A percentile compares a stretch with the other conserved stretches of the same genome.
These are phyloP conservation scores for Caenorhabditis sp. DNA, from an alignment of 2,888 invertebrate genomes.

Conservation along the genomic window DNA sequence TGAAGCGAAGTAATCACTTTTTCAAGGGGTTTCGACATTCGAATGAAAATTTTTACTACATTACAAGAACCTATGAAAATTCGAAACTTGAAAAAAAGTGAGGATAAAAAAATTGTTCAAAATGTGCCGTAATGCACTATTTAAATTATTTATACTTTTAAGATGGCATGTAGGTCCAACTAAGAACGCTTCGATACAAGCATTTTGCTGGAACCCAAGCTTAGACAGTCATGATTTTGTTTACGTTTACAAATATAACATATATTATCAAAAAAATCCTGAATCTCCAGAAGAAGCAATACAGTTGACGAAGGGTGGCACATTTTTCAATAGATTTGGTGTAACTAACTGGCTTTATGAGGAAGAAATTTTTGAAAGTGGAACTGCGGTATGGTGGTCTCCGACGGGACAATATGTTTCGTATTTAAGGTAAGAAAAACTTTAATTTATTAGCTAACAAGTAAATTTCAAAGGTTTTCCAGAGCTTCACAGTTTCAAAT, in stretches of 20 bases:
- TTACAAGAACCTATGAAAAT: neutral
- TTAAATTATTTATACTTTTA: too few relatives aligned
- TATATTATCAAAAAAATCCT: slow-evolving; percentile 73
- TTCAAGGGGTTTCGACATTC: slow-evolving; percentile 69
- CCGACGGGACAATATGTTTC: slow-evolving; percentile 71
- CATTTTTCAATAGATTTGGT: slow-evolving; percentile 67
- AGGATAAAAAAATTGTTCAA: too few relatives aligned
- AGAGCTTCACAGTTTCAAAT: too few relatives aligned
- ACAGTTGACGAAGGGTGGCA: slow-evolving; percentile 65
- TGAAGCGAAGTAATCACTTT: too few relatives aligned
- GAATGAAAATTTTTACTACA: slow-evolving; percentile 50
- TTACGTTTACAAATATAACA: slow-evolving; percentile 65
- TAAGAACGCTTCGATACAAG: slow-evolving; percentile 62
- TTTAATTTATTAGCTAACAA: neutral
- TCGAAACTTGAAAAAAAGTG: neutral
- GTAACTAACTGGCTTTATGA: slow-evolving; percentile 74
- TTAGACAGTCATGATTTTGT: slow-evolving; percentile 65
- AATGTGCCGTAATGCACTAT: too few relatives aligned
- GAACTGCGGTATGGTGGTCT: slow-evolving; percentile 77
- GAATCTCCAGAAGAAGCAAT: slow-evolving; percentile 64
- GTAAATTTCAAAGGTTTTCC: too few relatives aligned
- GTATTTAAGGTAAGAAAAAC: slow-evolving; percentile 51
- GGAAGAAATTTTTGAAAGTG: slow-evolving; percentile 73
- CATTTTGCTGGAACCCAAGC: slow-evolving; percentile 71
- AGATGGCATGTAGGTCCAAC: slow-evolving; percentile 61